Conservation (phyloP, 2,888 invertebrate species). For the Archips crataeganus region DNA sequence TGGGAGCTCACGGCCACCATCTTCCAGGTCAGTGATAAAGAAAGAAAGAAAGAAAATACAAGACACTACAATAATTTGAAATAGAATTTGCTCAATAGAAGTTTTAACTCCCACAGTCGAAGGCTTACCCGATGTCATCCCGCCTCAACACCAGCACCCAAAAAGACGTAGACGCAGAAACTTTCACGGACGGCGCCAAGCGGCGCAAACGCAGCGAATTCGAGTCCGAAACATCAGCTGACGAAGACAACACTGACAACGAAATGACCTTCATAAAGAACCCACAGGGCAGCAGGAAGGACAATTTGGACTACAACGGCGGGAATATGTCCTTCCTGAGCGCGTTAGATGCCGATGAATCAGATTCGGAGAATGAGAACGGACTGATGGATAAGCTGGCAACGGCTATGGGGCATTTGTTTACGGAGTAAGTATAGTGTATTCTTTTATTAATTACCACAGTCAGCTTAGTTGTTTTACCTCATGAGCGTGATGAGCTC, state of each 20-base stretch:
- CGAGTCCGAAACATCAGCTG: constrained; percentile 86
- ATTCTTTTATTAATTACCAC: neutral
- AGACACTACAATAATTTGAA: too few relatives aligned
- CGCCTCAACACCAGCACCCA: constrained; percentile 64
- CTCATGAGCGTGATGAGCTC: too few relatives aligned
- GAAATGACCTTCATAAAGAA: constrained; percentile 87
- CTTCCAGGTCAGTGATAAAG: neutral
- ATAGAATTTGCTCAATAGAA: neutral
- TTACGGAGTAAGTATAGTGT: constrained; percentile 88
- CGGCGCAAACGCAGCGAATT: constrained; percentile 74
- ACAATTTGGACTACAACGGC: constrained; percentile 70
- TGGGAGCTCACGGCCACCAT: constrained; percentile 88
- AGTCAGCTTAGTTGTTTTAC: too few relatives aligned
- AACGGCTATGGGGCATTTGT: constrained; percentile 91
- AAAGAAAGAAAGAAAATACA: too few relatives aligned
- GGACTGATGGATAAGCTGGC: constrained; percentile 89
- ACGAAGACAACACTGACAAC: constrained; percentile 85
- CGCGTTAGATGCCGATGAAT: constrained; percentile 87
- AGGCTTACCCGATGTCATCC: constrained; percentile 85
- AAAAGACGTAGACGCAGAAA: constrained; percentile 60
- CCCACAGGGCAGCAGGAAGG: constrained; percentile 67
- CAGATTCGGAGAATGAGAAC: constrained; percentile 91
- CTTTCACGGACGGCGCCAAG: constrained; percentile 56
- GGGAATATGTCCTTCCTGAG: constrained; percentile 82
- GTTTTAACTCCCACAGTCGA: constrained; percentile 70